These are phyloP conservation scores for Pyxicephalus adspersus DNA, from an alignment of 2,113 vertebrate species.

Conservation along the genomic window DNA sequence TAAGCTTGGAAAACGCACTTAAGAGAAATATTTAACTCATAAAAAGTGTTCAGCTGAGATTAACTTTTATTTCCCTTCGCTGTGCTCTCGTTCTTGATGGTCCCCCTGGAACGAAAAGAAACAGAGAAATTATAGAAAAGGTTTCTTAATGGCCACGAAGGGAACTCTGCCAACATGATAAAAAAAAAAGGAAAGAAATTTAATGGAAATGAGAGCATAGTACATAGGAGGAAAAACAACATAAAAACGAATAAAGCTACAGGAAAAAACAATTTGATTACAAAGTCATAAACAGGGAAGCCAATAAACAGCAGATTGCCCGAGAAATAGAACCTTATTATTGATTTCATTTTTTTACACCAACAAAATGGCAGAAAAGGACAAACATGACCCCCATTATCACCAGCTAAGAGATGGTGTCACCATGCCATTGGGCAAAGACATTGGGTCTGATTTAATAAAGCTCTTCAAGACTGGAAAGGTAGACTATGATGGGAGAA, in stretches of 20 bases:
- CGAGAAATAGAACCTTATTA: background rate
- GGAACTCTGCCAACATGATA: slow-evolving; percentile 25
- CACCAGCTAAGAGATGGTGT: too few relatives aligned
- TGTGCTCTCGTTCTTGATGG: slow-evolving; percentile 15
- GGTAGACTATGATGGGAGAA: too few relatives aligned
- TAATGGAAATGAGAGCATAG: slow-evolving; percentile 52
- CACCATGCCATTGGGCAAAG: too few relatives aligned
- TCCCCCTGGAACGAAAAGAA: slow-evolving; percentile 45
- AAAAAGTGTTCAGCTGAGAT: slow-evolving; percentile 36
- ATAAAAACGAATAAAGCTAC: slow-evolving; percentile 5
- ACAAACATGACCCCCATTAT: too few relatives aligned
- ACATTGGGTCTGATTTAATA: background rate
- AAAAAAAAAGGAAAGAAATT: slow-evolving; percentile 27
- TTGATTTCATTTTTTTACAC: background rate
- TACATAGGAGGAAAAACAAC: background rate
- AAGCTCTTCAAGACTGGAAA: too few relatives aligned
- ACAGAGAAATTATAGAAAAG: slow-evolving; percentile 33
- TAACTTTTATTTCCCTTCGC: slow-evolving; percentile 17
- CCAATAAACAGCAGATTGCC: background rate
- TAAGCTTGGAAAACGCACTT: background rate
- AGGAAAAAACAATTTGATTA: slow-evolving; percentile 1
- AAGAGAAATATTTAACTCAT: slow-evolving; percentile 26
- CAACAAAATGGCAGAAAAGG: background rate
- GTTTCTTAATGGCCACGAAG: slow-evolving; percentile 33
- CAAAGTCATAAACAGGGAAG: background rate